Evolutionary conservation across 2,888 invertebrate species (phyloP).

Genomic region (Lissonota sp.): DNA sequence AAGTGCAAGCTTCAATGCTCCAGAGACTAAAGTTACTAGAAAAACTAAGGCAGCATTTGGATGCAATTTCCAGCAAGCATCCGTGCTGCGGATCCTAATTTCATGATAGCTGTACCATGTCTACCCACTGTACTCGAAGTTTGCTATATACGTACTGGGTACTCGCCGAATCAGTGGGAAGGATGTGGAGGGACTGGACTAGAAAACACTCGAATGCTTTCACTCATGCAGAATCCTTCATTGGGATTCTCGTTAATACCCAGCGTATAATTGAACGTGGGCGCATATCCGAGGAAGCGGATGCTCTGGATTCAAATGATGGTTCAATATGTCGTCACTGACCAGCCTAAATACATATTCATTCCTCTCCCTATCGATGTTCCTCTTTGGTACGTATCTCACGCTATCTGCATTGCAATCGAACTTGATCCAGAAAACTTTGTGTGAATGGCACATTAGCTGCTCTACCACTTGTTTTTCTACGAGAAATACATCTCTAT

Average conservation of each 20-base stretch:
- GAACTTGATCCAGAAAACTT: too few species aligned
- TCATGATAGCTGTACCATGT: not conserved
- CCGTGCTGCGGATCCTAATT: not conserved
- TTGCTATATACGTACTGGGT: not conserved
- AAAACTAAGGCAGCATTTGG: not conserved
- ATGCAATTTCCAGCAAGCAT: not conserved
- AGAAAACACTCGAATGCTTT: conserved; percentile 12
- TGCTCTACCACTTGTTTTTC: too few species aligned
- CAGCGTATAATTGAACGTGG: conserved; percentile 71
- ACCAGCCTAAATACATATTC: conserved; percentile 60
- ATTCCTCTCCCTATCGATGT: conserved; percentile 17
- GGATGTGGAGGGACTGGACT: not conserved
- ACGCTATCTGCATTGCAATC: not conserved
- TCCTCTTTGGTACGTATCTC: conserved; percentile 14
- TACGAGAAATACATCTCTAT: too few species aligned
- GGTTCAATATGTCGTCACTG: conserved; percentile 73
- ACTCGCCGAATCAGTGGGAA: not conserved
- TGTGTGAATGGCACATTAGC: too few species aligned
- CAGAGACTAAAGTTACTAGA: not conserved
- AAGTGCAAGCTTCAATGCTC: not conserved
- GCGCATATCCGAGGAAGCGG: conserved; percentile 65
- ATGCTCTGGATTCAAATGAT: conserved; percentile 70
- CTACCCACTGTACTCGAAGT: not conserved
- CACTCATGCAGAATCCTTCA: conserved; percentile 22
- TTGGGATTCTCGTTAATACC: conserved; percentile 64